phyloP scores from a whole-genome alignment of 2,888 invertebrate species.

The Oegoconia quadripuncta region DNA sequence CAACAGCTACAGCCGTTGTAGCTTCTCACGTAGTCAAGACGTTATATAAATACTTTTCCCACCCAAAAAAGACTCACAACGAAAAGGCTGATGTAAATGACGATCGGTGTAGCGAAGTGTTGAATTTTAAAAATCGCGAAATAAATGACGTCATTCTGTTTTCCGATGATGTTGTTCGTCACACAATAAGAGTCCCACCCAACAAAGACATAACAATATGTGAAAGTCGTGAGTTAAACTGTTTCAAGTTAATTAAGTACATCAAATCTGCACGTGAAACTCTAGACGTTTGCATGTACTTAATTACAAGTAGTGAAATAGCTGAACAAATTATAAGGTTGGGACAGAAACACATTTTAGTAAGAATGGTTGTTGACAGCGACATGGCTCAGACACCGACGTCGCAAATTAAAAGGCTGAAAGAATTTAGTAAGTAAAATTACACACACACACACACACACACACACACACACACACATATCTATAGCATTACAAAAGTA shows the following conservation, averaged over 20 bases:
- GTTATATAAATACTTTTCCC: conserved; percentile 55
- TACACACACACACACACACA: too few relatives aligned
- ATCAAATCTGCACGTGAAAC: conserved; percentile 72
- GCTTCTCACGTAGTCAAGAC: conserved; percentile 64
- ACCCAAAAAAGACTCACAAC: conserved; percentile 29
- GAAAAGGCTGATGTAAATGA: conserved; percentile 36
- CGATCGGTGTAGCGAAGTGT: conserved; percentile 49
- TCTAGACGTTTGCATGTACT: conserved; percentile 72
- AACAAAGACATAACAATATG: conserved; percentile 59
- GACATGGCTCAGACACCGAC: conserved; percentile 71
- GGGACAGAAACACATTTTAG: conserved; percentile 68
- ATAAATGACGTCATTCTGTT: conserved; percentile 72
- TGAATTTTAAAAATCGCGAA: conserved; percentile 56
- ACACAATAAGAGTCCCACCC: conserved; percentile 55
- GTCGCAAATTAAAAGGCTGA: conserved; percentile 66
- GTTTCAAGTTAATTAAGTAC: conserved; percentile 69
- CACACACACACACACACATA: too few relatives aligned
- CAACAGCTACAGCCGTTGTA: conserved; percentile 62
- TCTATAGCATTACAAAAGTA: too few relatives aligned
- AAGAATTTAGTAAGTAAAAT: conserved; percentile 63
- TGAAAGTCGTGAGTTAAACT: conserved; percentile 66
- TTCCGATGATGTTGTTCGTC: conserved; percentile 61
- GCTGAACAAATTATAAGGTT: conserved; percentile 67
- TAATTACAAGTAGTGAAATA: conserved; percentile 70
- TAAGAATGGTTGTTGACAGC: conserved; percentile 69